Percentiles rank a stretch among this genome's conserved stretches.
These are phyloP conservation scores for Drepanosiphum platanoidis DNA, from an alignment of 2,888 invertebrate genomes.

Conservation along the genomic window DNA sequence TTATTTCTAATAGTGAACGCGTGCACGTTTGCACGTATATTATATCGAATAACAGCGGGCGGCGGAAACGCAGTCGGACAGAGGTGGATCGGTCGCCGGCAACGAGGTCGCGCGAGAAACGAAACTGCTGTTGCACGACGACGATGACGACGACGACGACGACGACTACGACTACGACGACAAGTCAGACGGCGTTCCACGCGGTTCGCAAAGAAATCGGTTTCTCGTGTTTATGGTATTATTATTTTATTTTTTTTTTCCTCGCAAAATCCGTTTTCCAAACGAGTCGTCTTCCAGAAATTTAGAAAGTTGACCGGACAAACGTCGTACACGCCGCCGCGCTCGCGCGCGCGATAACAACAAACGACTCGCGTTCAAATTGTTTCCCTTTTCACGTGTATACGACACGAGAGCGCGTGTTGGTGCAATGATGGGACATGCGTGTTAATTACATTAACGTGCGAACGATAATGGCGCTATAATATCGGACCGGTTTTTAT, in stretches of 20 bases:
- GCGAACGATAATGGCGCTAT: background rate
- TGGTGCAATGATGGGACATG: background rate
- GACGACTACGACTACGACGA: background rate
- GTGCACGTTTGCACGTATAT: too few species aligned
- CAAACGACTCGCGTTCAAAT: background rate
- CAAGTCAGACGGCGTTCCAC: too few species aligned
- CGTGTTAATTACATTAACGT: background rate
- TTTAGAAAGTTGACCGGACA: slow-evolving; percentile 41
- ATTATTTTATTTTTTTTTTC: slow-evolving; percentile 3
- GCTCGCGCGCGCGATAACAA: background rate
- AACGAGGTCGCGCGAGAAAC: slow-evolving; percentile 31
- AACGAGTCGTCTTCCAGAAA: slow-evolving; percentile 47
- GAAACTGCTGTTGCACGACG: slow-evolving; percentile 9
- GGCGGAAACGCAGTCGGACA: background rate
- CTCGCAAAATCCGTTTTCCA: slow-evolving; percentile 26
- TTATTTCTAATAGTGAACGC: too few species aligned
- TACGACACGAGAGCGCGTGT: background rate
- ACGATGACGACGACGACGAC: background rate
- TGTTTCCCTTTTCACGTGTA: background rate
- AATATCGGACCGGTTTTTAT: slow-evolving; percentile 7
- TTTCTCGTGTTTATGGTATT: background rate
- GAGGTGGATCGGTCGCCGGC: background rate
- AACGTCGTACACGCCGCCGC: background rate
- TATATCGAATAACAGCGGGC: background rate
- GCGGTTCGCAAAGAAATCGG: background rate